Evolutionary conservation across 2,888 invertebrate species (phyloP).

Genomic region (Epirrhoe alternata): DNA sequence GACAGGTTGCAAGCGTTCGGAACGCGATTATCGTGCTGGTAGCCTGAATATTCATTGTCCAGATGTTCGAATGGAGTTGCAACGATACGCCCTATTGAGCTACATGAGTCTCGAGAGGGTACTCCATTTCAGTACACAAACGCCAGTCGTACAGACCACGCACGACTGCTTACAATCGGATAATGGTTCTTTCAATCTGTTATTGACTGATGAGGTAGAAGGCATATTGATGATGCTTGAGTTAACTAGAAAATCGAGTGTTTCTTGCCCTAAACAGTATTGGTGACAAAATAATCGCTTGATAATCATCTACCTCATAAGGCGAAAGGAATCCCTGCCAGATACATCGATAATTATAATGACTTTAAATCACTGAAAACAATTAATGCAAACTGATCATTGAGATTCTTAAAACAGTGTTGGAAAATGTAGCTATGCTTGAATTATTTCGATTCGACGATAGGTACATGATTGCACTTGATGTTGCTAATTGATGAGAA

Average conservation of each 20-base stretch:
- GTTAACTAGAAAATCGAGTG: background rate
- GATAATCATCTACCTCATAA: too few relatives aligned
- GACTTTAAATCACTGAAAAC: too few relatives aligned
- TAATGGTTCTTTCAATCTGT: background rate
- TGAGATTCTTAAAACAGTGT: too few relatives aligned
- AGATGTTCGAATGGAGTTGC: conserved; percentile 39
- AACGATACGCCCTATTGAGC: conserved; percentile 34
- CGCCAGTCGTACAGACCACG: conserved; percentile 11
- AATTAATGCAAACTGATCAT: too few relatives aligned
- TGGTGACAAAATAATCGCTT: too few relatives aligned
- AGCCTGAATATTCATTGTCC: conserved; percentile 41
- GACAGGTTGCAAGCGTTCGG: conserved; percentile 54
- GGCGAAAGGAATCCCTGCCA: too few relatives aligned
- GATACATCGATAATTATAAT: too few relatives aligned
- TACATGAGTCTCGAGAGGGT: conserved; percentile 21
- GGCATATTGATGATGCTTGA: background rate
- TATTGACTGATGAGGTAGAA: background rate
- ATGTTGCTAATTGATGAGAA: too few relatives aligned
- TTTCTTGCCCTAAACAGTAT: too few relatives aligned
- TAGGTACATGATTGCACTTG: too few relatives aligned
- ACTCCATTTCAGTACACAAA: conserved; percentile 7
- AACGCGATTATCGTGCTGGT: conserved; percentile 58
- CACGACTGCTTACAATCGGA: background rate
- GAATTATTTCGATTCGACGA: too few relatives aligned
- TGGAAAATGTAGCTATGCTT: too few relatives aligned